Evolutionary conservation across 2,888 invertebrate species (phyloP).

Genomic region (Atrina japonica): DNA sequence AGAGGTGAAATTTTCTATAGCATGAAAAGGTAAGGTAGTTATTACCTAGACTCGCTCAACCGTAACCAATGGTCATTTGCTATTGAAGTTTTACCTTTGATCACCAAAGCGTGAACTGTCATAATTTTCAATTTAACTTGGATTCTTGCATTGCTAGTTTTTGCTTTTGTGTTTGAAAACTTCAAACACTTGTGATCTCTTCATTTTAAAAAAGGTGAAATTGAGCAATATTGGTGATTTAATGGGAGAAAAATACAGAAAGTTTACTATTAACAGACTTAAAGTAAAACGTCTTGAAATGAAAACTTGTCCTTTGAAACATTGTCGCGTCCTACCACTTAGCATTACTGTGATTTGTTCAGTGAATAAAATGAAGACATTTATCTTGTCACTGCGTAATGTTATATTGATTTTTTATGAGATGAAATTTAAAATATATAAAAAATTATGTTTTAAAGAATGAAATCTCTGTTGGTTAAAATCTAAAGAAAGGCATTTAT

Average conservation of each 20-base stretch:
- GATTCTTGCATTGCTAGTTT: conserved; percentile 22
- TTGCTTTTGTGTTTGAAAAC: conserved; percentile 30
- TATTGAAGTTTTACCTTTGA: conserved; percentile 32
- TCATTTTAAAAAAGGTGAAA: conserved; percentile 29
- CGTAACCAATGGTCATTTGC: conserved; percentile 28
- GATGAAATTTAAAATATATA: no score
- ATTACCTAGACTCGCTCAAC: conserved; percentile 14
- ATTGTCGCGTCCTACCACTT: background rate
- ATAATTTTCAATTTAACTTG: conserved; percentile 30
- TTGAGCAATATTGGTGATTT: conserved; percentile 33
- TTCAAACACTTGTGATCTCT: conserved; percentile 32
- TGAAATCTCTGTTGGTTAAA: no score
- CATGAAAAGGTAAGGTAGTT: conserved; percentile 2
- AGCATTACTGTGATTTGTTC: background rate
- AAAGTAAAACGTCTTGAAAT: background rate
- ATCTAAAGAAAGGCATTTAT: no score
- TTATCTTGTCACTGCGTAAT: conserved; percentile 1
- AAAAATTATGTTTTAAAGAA: no score
- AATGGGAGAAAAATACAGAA: conserved; percentile 33
- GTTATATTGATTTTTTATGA: no score
- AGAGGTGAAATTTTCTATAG: no score
- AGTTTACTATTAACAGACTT: no score
- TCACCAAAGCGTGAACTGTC: conserved; percentile 23
- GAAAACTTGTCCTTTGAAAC: background rate
- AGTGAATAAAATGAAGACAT: conserved; percentile 6